Base-by-base conservation (phyloP, 2,888 invertebrate genomes). In the Boloria euphrosyne region DNA sequence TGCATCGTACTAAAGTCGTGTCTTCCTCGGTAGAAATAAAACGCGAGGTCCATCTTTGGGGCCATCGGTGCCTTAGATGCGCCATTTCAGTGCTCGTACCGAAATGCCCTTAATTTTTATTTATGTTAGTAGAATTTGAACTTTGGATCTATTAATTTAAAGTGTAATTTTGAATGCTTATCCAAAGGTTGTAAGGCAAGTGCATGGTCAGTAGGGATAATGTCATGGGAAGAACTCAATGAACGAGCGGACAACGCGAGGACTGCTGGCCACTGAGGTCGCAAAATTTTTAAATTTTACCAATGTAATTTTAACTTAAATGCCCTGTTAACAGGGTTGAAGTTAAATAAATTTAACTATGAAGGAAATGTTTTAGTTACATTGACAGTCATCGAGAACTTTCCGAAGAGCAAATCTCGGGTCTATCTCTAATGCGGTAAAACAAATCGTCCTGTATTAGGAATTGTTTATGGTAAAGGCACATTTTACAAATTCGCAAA, bases 201-300 rank as follows among this genome's bases (percentile, higher is more conserved):
- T 75, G 73, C 74, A 75, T 76, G 71, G 74, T 71, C 73, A 71
- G 73, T 70, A 73, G 73, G 86, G 85, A 89, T 91, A 92, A 92
- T 92, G 92, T 92, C 92, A 91, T 92, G 92, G 91, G 91, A 92
- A 92, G 90, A 87, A 86, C 91, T 89, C 87, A 89, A 87, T 90
- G 89, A 90, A 89, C 87, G 87, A 84, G 85, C 90, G 90, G 91
- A 88, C 91, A 89, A 86, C 86, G 86, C 86, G 84, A 87, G 87
- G 89, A 89, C 91, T 87, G 86, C 88, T 84, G 89, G 84, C 84
- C 88, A 84, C 82, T 80, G 80, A 82, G 79, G 77, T 77, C 73
- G 79, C 83, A 79, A 84, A 81, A 83, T 80, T 80, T 73, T 70
- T 68, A 67, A 70, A 71, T 75, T 79, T 76, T 72, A 63, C 71